These are phyloP conservation scores for Lagenorhynchus albirostris DNA, from an alignment of 2,113 vertebrate species.

Conservation along the genomic window DNA sequence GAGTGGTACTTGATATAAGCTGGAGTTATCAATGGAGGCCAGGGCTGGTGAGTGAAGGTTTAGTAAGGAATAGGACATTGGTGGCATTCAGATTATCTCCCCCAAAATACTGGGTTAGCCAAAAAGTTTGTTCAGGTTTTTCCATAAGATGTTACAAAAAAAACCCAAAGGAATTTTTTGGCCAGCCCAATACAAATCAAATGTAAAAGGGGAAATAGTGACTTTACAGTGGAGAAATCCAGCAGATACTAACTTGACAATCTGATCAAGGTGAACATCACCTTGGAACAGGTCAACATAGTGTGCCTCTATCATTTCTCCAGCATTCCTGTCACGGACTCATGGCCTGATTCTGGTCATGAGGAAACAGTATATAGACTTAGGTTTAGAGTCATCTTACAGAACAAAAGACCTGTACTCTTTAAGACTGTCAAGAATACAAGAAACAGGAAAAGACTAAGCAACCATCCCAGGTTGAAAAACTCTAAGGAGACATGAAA, in stretches of 20 bases:
- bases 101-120: background rate
- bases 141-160: too few relatives aligned
- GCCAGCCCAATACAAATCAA: background rate
- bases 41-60: background rate
- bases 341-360: background rate
- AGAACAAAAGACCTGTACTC: background rate
- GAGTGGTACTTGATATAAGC: background rate
- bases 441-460: background rate
- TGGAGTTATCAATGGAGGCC: background rate
- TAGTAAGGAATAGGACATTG: background rate
- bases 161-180: too few relatives aligned
- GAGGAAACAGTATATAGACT: background rate
- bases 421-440: background rate
- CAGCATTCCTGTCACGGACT: background rate
- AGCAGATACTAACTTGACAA: background rate
- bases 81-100: background rate
- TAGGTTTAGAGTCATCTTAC: background rate
- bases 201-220: background rate
- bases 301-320: background rate
- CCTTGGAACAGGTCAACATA: background rate
- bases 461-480: background rate
- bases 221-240: background rate
- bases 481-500: background rate
- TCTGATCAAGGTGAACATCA: background rate
- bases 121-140: too few relatives aligned